Evolutionary conservation across 2,113 vertebrate genomes (phyloP).

Genomic region (Rhabdomys dilectus): DNA sequence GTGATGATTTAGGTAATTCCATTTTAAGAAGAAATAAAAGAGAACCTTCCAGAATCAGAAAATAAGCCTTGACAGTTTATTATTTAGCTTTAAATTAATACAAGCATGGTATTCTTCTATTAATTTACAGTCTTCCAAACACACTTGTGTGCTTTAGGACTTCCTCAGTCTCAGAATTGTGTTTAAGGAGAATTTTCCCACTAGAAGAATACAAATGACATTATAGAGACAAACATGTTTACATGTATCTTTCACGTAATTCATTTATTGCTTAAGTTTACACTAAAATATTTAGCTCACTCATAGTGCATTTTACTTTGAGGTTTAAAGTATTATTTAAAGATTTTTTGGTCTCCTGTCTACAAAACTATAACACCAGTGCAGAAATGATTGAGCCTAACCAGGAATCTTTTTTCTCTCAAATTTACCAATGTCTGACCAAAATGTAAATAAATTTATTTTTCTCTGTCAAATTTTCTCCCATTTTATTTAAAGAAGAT

Average conservation of each 20-base stretch:
- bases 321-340: not conserved
- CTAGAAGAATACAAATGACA: not conserved
- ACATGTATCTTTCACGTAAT: not conserved
- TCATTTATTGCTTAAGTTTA: not conserved
- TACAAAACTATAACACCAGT: not conserved
- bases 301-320: not conserved
- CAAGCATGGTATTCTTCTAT: not conserved
- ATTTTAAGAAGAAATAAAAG: not conserved
- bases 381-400: not conserved
- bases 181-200: not conserved
- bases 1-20: not conserved
- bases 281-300: not conserved
- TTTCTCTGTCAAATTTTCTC: not conserved
- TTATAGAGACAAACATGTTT: not conserved
- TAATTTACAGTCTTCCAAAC: not conserved
- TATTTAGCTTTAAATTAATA: not conserved
- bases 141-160: accelerated
- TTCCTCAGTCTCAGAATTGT: not conserved
- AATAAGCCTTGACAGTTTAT: not conserved
- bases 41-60: not conserved
- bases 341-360: not conserved
- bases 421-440: no score
- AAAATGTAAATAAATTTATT: not conserved
- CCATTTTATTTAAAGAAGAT: not conserved
- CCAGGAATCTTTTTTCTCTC: not conserved